Conservation (phyloP, 2,797 vertebrate species). For the Fringilla coelebs region DNA sequence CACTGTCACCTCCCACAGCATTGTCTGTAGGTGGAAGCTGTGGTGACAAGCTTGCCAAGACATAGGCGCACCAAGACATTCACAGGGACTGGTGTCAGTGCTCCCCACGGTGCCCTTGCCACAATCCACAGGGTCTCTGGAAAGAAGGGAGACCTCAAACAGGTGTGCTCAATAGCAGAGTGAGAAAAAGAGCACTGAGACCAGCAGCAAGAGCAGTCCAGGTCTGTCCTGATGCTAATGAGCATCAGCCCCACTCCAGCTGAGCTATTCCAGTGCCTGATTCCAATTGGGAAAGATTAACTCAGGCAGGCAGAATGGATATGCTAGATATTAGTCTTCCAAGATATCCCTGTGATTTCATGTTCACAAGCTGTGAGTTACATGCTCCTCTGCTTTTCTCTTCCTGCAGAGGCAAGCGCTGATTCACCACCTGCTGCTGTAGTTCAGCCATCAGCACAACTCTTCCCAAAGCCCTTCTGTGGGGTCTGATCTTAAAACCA, state of each 20-base stretch:
- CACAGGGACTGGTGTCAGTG: background rate
- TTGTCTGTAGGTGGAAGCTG: background rate
- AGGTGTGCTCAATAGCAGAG: background rate
- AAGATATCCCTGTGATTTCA: background rate
- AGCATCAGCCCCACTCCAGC: background rate
- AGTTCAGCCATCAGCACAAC: background rate
- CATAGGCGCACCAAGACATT: background rate
- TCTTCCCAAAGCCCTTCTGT: background rate
- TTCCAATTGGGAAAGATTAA: background rate
- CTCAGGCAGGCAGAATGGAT: background rate
- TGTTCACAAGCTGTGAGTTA: background rate
- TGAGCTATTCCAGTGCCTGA: background rate
- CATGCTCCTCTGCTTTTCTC: background rate
- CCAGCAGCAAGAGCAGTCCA: background rate
- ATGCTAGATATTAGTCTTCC: background rate
- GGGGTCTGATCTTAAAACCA: background rate
- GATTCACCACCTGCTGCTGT: background rate
- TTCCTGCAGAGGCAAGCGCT: background rate
- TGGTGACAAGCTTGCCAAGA: background rate
- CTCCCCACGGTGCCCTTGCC: background rate
- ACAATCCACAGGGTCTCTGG: background rate
- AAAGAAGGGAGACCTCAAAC: background rate
- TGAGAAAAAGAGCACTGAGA: background rate
- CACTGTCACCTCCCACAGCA: background rate
- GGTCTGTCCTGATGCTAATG: background rate